Evolutionary conservation across 2,797 vertebrate species (phyloP).

Genomic region (Alectoris magna): DNA sequence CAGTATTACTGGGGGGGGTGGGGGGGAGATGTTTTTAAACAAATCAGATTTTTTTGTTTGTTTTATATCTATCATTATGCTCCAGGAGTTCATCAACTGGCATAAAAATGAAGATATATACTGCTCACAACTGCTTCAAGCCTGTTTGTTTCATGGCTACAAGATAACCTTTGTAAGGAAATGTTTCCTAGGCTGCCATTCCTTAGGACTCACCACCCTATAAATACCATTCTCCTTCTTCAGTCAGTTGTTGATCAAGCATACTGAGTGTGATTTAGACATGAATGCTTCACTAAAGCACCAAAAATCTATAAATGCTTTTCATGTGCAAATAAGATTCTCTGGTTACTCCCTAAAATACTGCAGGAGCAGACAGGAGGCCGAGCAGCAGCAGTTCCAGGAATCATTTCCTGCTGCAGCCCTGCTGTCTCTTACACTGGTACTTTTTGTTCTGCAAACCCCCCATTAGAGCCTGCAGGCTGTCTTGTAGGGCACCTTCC

Average conservation of each 20-base stretch:
- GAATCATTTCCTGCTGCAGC: neutral
- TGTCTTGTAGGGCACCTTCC: neutral
- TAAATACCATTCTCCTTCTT: neutral
- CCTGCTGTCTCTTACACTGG: neutral
- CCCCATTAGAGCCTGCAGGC: neutral
- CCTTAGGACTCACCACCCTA: neutral
- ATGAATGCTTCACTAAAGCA: neutral
- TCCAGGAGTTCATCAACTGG: neutral
- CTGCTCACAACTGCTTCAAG: neutral
- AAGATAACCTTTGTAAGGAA: neutral
- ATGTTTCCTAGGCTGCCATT: neutral
- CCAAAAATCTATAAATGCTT: neutral
- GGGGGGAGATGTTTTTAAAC: neutral
- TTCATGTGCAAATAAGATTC: neutral
- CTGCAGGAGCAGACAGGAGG: neutral
- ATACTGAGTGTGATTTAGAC: neutral
- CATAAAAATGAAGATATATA: neutral
- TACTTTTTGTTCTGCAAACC: neutral
- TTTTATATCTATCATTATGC: neutral
- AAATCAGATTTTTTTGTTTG: neutral
- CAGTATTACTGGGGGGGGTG: neutral
- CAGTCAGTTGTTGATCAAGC: neutral
- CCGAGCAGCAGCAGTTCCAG: neutral
- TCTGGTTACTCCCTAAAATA: neutral
- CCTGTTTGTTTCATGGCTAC: too few relatives aligned